Evolutionary conservation across 1,140 invertebrate species (phyloP).

Genomic region (Penaeus japonicus): DNA sequence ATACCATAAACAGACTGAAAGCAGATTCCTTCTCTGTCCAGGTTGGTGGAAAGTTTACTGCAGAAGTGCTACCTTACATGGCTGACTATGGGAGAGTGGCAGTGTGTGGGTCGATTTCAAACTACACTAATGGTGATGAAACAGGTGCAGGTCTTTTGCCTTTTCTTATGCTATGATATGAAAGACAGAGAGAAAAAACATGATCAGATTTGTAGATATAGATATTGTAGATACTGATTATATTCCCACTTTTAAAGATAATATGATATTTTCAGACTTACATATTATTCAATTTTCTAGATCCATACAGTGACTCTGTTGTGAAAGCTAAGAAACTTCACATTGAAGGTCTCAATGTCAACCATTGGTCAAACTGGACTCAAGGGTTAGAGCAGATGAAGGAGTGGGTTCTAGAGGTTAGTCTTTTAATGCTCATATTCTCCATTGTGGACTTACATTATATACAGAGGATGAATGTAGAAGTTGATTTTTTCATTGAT

Average conservation of each 20-base stretch:
- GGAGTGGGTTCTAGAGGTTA: slow-evolving; percentile 59
- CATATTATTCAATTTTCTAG: not conserved
- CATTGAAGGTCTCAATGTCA: slow-evolving; percentile 61
- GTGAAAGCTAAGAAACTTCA: slow-evolving; percentile 56
- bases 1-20: no score
- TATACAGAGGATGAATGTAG: no score
- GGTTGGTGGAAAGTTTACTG: not conserved
- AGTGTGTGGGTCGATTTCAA: slow-evolving; percentile 36
- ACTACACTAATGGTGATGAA: not conserved
- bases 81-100: not conserved
- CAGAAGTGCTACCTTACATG: slow-evolving; percentile 23
- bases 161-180: no score
- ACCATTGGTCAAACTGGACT: slow-evolving; percentile 59
- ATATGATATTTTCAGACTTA: no score
- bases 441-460: not conserved
- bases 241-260: no score
- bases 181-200: no score
- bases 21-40: no score
- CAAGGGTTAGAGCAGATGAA: slow-evolving; percentile 61
- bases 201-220: no score
- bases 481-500: no score
- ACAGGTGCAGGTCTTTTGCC: no score
- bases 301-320: slow-evolving; percentile 48
- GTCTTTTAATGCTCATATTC: not conserved
- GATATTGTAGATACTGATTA: no score